Percentiles rank a stretch among this genome's conserved stretches.
These are phyloP conservation scores for Caenorhabditis sp. DNA, from an alignment of 2,888 invertebrate species.

Conservation along the genomic window DNA sequence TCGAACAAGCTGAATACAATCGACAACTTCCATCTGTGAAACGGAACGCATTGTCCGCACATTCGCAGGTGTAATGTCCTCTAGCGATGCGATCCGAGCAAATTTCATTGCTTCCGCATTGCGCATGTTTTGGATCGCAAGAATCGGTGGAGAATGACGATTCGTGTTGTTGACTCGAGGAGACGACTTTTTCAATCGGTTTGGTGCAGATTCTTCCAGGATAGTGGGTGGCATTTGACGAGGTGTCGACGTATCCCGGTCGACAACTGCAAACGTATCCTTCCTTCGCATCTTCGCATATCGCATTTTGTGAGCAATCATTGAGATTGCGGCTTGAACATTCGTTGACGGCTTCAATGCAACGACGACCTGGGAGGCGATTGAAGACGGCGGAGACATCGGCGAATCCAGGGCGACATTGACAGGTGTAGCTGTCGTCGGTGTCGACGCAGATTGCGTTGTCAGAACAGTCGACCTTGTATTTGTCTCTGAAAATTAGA, in stretches of 20 bases:
- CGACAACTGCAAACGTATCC: constrained; percentile 89
- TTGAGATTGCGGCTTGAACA: constrained; percentile 76
- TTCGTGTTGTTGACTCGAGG: constrained; percentile 8
- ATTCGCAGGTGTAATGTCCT: constrained; percentile 65
- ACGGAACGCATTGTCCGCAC: constrained; percentile 61
- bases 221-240: constrained; percentile 66
- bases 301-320: constrained; percentile 86
- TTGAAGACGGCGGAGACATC: constrained; percentile 70
- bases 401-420: constrained; percentile 70
- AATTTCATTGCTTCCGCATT: constrained; percentile 62
- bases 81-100: constrained; percentile 52
- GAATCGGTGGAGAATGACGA: constrained; percentile 55
- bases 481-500: constrained; percentile 42
- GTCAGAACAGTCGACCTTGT: constrained; percentile 68
- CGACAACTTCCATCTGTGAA: constrained; percentile 68
- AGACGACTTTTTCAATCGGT: constrained; percentile 48
- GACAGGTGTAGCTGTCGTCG: constrained; percentile 61
- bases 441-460: constrained; percentile 70
- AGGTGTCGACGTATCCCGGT: constrained; percentile 80
- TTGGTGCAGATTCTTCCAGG: constrained; percentile 66
- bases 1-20: constrained; percentile 64
- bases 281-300: constrained; percentile 84
- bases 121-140: constrained; percentile 49
- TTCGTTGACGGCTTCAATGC: constrained; percentile 71
- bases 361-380: constrained; percentile 66